Evolutionary conservation across 2,113 vertebrate species (phyloP), one percentile per base, ranked within the genome.

Genomic region (Petromus typicus): DNA sequence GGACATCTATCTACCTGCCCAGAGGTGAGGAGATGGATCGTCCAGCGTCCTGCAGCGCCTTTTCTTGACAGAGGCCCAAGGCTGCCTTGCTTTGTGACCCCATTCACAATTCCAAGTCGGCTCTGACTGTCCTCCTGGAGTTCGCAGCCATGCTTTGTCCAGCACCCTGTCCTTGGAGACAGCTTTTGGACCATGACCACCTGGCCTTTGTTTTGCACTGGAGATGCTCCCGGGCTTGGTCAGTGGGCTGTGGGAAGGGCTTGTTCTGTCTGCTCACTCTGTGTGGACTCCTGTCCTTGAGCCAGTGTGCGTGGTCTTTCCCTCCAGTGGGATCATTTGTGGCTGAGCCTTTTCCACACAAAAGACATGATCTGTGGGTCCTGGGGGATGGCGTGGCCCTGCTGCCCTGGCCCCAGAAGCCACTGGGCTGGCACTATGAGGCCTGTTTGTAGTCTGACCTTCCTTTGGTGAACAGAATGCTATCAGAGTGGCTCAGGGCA

Each of bases 1-100:
- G 81, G 91, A 32, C 91, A 82, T 85, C 88, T 40, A 82, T 85
- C 88, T 40, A 54, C 69, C 82, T 48, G 34, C 34, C 71, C 73
- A 9, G 54, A 48, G 54, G n/a, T 59, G 54, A 81, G 86, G 96
- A 92, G 81, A 67, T 59, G 34, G 48, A 51, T 10, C 48, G 10
- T 5, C 48, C 10, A 7, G 48, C 48, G 14, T 56, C 54, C 16
- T 56, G 54, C 54, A 56, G 54, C 14, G 54, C 54, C 48, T 51
- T 51, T 10, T 10, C 48, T 51, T 51, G 81, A 37, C 22, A 9
- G 59, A 37, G 0, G 56, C 43, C 76, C 57, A 4, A 56, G 51
- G 61, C 48, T 51, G 76, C 48, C 56, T 43, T 69, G 45, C 51
- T 51, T 79, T 7, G 3, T 45, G 57, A 40, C 71, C 11, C 0